Evolutionary conservation across 1,140 invertebrate genomes (phyloP).

Genomic region (Drosophila sturtevanti): DNA sequence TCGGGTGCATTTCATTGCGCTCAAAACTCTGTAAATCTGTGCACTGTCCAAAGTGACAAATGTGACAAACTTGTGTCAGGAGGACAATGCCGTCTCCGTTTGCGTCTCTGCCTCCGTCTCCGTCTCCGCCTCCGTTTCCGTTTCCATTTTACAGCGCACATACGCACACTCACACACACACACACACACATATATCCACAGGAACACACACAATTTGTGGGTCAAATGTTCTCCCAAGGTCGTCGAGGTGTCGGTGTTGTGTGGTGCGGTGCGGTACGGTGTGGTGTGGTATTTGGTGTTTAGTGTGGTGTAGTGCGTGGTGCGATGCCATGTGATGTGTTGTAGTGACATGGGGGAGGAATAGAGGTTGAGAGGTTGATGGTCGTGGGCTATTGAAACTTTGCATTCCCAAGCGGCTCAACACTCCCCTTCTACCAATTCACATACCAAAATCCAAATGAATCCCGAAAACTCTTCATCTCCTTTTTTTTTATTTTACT

Average conservation of each 20-base stretch:
- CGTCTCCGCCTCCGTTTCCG: neutral
- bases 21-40: constrained; percentile 29
- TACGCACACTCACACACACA: neutral
- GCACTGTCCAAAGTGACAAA: constrained; percentile 56
- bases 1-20: constrained; percentile 61
- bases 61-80: constrained; percentile 59
- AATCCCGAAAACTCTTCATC: neutral
- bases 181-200: too few relatives aligned
- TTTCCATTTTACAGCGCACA: neutral
- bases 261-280: too few relatives aligned
- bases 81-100: neutral
- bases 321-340: too few relatives aligned
- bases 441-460: neutral
- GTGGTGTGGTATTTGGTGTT: too few relatives aligned
- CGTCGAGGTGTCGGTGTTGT: constrained; percentile 3
- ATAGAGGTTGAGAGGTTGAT: neutral
- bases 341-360: too few relatives aligned
- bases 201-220: constrained; percentile 20
- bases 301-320: too few relatives aligned
- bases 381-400: constrained; percentile 43
- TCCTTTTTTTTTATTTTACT: neutral
- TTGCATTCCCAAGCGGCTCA: constrained; percentile 45
- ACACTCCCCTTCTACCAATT: neutral
- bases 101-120: neutral
- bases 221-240: constrained; percentile 51